Percentiles rank a stretch among this genome's conserved stretches.
These are phyloP conservation scores for Scalopus aquaticus DNA, from an alignment of 2,113 vertebrate genomes.

Conservation along the genomic window DNA sequence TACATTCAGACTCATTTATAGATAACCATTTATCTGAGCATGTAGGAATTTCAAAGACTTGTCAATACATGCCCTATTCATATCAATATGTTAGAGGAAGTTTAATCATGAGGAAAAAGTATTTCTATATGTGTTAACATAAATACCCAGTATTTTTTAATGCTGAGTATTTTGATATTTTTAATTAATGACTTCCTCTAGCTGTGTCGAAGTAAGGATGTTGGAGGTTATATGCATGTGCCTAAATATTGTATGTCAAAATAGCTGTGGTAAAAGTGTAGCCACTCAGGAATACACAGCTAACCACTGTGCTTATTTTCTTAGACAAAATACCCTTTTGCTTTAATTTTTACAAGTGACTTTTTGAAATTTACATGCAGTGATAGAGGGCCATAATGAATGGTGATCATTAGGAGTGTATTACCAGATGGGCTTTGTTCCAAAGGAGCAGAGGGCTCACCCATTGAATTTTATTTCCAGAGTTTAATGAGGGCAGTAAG, in stretches of 20 bases:
- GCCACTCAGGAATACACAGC: background rate
- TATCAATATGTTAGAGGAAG: background rate
- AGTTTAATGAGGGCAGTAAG: background rate
- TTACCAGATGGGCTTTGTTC: background rate
- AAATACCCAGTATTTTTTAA: background rate
- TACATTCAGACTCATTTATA: background rate
- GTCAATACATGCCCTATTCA: background rate
- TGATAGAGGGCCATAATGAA: background rate
- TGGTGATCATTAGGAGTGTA: background rate
- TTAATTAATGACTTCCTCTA: background rate
- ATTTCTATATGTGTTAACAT: background rate
- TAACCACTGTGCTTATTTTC: background rate
- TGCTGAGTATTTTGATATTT: background rate
- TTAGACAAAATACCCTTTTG: background rate
- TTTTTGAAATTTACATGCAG: conserved; percentile 9
- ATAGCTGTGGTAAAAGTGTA: background rate
- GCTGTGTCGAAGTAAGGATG: background rate
- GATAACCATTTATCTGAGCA: background rate
- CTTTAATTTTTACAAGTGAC: conserved; percentile 49
- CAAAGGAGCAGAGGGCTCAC: background rate
- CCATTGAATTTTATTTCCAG: background rate
- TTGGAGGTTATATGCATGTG: accelerated
- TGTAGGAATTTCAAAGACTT: background rate
- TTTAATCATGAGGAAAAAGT: background rate
- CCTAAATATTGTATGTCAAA: background rate